A percentile compares a stretch with the other conserved stretches of the same genome.
phyloP scores from a whole-genome alignment of 2,113 vertebrate species.

The Mastomys coucha region DNA sequence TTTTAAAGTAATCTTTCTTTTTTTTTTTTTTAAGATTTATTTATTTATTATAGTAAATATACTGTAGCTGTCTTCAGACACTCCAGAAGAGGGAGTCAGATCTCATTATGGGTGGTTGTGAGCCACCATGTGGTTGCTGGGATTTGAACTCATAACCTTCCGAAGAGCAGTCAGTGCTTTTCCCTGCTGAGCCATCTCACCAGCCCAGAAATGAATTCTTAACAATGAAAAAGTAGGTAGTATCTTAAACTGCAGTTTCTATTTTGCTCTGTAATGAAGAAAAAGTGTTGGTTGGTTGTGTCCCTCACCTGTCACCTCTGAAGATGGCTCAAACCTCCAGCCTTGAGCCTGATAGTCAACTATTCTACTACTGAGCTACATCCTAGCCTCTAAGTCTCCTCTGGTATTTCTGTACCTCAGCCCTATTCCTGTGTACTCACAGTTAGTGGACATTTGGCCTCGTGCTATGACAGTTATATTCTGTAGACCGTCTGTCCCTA shows the following conservation, averaged over 20 bases:
- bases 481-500: background rate
- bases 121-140: too few species aligned
- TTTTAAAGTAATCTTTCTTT: too few species aligned
- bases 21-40: too few species aligned
- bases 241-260: background rate
- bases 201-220: background rate
- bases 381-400: background rate
- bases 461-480: background rate
- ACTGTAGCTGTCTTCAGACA: too few species aligned
- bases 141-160: too few species aligned
- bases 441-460: background rate
- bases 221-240: background rate
- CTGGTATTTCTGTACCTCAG: background rate
- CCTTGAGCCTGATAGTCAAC: background rate
- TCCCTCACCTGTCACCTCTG: background rate
- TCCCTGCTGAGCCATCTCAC: too few species aligned
- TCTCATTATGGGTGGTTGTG: too few species aligned
- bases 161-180: too few species aligned
- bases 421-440: background rate
- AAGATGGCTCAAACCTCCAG: background rate
- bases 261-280: background rate
- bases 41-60: too few species aligned
- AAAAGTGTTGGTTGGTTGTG: background rate
- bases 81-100: too few species aligned
- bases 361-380: background rate